These are phyloP conservation scores for Ophonus ardosiacus DNA, from an alignment of 2,888 invertebrate species.

Conservation along the genomic window DNA sequence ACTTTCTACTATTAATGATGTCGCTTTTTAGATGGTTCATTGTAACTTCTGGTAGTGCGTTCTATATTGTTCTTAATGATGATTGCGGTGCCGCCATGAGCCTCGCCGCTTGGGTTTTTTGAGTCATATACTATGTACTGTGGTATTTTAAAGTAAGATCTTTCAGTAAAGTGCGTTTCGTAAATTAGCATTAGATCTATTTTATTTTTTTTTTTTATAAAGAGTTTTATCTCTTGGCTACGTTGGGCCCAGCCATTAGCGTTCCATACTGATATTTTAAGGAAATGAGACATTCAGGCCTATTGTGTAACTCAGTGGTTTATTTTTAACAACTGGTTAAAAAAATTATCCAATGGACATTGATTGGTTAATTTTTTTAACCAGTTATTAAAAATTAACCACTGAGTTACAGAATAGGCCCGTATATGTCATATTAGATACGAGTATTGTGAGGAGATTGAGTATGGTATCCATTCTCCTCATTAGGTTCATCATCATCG, in stretches of 20 bases:
- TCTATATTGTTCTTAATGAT: neutral
- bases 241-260: neutral
- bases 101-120: neutral
- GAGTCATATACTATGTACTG: neutral
- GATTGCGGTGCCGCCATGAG: neutral
- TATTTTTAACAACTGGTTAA: too few species aligned
- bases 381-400: too few species aligned
- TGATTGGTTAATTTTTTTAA: too few species aligned
- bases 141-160: neutral
- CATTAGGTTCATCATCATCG: conserved; percentile 45
- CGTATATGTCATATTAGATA: neutral
- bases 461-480: conserved; percentile 19
- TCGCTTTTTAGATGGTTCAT: conserved; percentile 34
- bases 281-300: too few species aligned
- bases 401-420: too few species aligned
- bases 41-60: neutral
- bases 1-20: conserved; percentile 4
- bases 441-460: conserved; percentile 16
- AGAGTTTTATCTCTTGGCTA: neutral
- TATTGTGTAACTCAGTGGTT: too few species aligned
- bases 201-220: neutral
- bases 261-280: too few species aligned
- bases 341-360: too few species aligned
- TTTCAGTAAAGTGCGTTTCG: neutral
- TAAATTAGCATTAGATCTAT: conserved; percentile 27